Conservation (phyloP, 2,888 invertebrate species). For the Ernsta delagoae region DNA sequence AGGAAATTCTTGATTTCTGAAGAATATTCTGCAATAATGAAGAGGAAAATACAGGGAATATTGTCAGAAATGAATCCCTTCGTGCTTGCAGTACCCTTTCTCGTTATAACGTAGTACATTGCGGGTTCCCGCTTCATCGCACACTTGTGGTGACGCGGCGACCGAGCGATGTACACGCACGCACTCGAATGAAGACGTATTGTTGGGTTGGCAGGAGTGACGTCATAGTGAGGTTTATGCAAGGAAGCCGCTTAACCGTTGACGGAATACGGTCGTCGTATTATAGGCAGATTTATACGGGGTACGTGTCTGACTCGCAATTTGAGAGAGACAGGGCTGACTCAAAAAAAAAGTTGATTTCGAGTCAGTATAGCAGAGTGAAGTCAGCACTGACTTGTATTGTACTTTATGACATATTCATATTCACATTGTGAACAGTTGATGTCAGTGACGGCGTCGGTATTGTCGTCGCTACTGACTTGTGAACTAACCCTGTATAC, state of each 20-base stretch:
- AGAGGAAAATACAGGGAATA: background rate
- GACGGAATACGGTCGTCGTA: constrained; percentile 5
- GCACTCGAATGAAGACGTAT: no score
- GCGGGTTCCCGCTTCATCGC: constrained; percentile 4
- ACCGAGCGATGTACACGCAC: background rate
- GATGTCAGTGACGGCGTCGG: no score
- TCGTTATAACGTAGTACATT: background rate
- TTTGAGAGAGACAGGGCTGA: no score
- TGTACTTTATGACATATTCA: no score
- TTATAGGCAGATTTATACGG: no score
- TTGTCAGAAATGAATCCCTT: background rate
- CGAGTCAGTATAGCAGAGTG: no score
- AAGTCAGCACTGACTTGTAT: no score
- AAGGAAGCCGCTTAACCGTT: constrained; percentile 14
- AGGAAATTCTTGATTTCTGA: background rate
- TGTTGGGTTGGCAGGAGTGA: background rate
- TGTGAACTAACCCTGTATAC: no score
- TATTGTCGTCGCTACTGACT: no score
- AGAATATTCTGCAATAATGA: background rate
- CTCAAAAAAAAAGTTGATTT: no score
- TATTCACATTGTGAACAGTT: no score
- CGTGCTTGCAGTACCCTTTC: constrained; percentile 1
- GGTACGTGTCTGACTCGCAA: no score
- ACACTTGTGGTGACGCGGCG: background rate
- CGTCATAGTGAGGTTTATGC: constrained; percentile 31